Evolutionary conservation across 2,113 vertebrate genomes (phyloP), one percentile per base, ranked within the genome.

Genomic region (Notarius quadriscutis): DNA sequence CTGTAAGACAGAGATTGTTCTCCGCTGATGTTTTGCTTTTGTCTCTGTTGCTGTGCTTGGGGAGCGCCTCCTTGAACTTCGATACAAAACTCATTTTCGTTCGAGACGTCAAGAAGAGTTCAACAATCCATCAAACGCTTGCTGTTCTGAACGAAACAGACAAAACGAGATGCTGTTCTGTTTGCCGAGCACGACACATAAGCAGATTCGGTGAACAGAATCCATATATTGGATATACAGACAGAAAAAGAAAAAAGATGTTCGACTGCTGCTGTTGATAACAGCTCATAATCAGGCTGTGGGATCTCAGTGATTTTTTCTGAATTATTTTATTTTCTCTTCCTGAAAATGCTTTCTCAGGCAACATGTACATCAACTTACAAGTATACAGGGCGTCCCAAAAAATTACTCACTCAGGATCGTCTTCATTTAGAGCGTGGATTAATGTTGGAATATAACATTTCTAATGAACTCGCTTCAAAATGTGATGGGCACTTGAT

Each of bases 1-100:
- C 60, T 48, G 50, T 77, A 18, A 58, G 77, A 80, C 51, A n/a
- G n/a, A 81, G 57, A 41, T 62, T 75, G 69, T 71, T 80, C 85
- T 81, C 50, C n/a, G 62, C 58, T 65, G 62, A 80, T 80, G 85
- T 69, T 69, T 25, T 2, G 60, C 27, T 80, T 69, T 57, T 81
- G 41, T 81, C 63, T 41, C 7, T 22, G 30, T 27, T n/a, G 10
- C 57, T 30, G 7, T 63, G 25, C 57, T 48, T 51, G 25, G 34
- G 41, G 72, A 77, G 84, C 71, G 25, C 55, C 62, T 80, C 67
- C 14, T 65, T 55, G 62, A 78, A 55, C 69, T 67, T 69, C 72
- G 30, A 22, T 34, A 18, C 51, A 51, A 15, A 55, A 58, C 18
- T 67, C 48, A 8, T 75, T 85, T 85, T 50, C 69, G 18, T 84